Evolutionary conservation across 2,113 vertebrate species (phyloP).

Genomic region (Pleuronectes platessa): DNA sequence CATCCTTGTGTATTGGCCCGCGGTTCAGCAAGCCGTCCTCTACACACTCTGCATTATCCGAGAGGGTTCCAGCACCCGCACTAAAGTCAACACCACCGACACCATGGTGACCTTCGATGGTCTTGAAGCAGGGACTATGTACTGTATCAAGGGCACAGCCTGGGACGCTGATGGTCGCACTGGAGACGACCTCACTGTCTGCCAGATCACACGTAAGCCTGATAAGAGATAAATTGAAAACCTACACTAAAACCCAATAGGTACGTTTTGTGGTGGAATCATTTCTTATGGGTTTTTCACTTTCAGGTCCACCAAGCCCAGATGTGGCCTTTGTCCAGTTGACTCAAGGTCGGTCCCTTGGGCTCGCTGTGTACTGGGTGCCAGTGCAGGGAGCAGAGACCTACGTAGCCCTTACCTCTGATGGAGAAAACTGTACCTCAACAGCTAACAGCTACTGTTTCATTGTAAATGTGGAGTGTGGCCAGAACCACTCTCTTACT

Average conservation of each 20-base stretch:
- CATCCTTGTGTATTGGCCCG: constrained; percentile 85
- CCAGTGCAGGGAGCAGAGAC: constrained; percentile 79
- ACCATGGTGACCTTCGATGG: constrained; percentile 80
- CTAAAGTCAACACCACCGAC: constrained; percentile 86
- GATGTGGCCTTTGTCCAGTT: constrained; percentile 45
- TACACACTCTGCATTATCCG: constrained; percentile 87
- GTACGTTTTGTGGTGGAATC: neutral
- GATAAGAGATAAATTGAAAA: neutral
- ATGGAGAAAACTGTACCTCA: constrained; percentile 81
- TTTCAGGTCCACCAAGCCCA: constrained; percentile 77
- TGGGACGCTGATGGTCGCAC: constrained; percentile 85
- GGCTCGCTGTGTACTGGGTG: constrained; percentile 81
- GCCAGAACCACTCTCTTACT: constrained; percentile 83
- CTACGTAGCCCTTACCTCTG: constrained; percentile 78
- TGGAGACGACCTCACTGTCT: constrained; percentile 86
- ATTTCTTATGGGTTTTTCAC: constrained; percentile 14
- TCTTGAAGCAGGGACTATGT: constrained; percentile 86
- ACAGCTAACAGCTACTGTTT: constrained; percentile 74
- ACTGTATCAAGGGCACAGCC: constrained; percentile 88
- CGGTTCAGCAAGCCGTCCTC: constrained; percentile 82
- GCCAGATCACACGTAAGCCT: constrained; percentile 91
- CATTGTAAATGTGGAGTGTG: constrained; percentile 83
- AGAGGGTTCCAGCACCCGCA: constrained; percentile 81
- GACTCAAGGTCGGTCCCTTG: constrained; percentile 62
- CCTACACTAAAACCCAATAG: too few species aligned